These are phyloP conservation scores for Papilio polyxenes DNA, from an alignment of 1,140 invertebrate species.

Conservation along the genomic window DNA sequence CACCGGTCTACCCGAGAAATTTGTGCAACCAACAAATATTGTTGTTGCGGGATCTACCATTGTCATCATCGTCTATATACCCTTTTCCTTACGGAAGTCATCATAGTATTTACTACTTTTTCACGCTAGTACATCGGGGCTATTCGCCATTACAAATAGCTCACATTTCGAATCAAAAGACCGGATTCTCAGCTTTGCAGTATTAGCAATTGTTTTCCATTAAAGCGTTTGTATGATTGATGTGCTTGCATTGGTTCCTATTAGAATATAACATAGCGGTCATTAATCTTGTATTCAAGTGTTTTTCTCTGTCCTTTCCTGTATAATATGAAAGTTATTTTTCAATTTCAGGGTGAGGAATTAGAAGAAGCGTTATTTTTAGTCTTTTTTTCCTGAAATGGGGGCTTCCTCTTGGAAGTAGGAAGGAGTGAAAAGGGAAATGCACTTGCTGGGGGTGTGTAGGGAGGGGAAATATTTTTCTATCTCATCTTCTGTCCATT, in stretches of 20 bases:
- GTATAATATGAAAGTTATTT: background rate
- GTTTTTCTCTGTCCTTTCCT: background rate
- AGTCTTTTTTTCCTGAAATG: too few species aligned
- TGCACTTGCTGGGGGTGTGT: too few species aligned
- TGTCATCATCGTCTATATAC: background rate
- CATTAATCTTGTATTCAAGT: slow-evolving; percentile 24
- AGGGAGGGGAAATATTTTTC: too few species aligned
- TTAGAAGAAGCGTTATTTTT: too few species aligned
- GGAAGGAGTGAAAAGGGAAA: too few species aligned
- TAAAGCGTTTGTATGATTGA: slow-evolving; percentile 9
- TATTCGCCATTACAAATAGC: background rate
- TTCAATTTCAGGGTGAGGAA: background rate
- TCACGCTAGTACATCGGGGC: background rate
- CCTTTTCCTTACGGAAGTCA: background rate
- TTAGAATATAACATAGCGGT: background rate
- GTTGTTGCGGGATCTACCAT: too few species aligned
- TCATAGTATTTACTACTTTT: background rate
- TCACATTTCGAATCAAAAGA: background rate
- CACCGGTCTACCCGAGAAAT: too few species aligned
- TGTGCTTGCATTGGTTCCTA: background rate
- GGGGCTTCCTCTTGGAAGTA: too few species aligned
- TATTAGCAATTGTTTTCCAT: background rate
- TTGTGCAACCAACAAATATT: too few species aligned
- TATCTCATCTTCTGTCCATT: too few species aligned
- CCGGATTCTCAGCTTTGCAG: background rate